Base-by-base conservation (phyloP, 2,113 vertebrate species). In the Nansenia antarctica region DNA sequence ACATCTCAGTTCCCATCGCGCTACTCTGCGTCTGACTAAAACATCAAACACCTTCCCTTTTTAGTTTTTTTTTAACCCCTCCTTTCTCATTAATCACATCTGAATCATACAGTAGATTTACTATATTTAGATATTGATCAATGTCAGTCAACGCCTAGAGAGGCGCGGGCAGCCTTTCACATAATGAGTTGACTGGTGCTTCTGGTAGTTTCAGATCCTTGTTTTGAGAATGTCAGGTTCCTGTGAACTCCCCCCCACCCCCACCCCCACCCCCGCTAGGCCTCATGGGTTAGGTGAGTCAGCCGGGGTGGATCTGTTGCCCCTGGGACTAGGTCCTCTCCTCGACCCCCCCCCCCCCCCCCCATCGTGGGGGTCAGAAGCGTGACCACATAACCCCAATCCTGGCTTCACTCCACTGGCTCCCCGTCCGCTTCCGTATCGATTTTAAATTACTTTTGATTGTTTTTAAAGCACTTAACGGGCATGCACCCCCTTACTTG, bases 201-300 rank as follows among this genome's bases (percentile, higher is more conserved):
- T n/a, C n/a, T n/a, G n/a, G 45, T 32, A 35, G 72, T 85, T 83
- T 83, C 83, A 81, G 55, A 81, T 85, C 78, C 76, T 63, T 70
- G 53, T 85, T 81, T 74, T 70, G 42, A 72, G 58, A 62, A 76
- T 77, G 64, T 69, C 72, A 65, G 58, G 11, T 20, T n/a, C 20
- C 47, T 35, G 22, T 24, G 9, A 47, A 6, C 42, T 18, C 2
- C 47, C 47, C 30, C 47, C 0, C 42, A 12, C 42, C 49, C 8
- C 54, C 9, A 55, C 11, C 5, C 11, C 4, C 15, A 47, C 1
- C 18, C 18, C 42, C 18, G 3, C 20, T 5, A 47, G 9, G 20
- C 37, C 12, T 42, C 37, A 20, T 1, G 18, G 15, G 15, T 12
- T 11, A 37, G 12, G 45, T 47, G 45, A 47, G 9, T n/a, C 12